Conservation (phyloP, 1,140 invertebrate species). For the Drosophila nasuta region DNA sequence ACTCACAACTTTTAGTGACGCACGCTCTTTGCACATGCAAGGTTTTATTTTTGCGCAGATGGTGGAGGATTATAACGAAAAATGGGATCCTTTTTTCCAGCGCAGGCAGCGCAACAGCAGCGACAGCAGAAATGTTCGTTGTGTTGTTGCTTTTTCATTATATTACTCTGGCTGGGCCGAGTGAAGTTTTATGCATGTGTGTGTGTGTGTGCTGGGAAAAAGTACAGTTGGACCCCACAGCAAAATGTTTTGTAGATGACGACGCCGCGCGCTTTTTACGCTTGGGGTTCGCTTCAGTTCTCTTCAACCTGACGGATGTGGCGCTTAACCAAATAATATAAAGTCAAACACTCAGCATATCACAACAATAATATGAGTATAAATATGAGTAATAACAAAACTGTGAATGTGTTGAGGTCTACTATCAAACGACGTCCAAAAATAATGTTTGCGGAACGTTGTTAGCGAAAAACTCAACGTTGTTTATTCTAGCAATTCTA, state of each 20-base stretch:
- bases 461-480: constrained; percentile 72
- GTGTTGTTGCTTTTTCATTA: constrained; percentile 33
- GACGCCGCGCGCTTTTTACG: constrained; percentile 46
- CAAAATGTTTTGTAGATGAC: constrained; percentile 34
- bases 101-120: constrained; percentile 42
- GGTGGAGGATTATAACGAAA: constrained; percentile 78
- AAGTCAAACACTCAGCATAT: constrained; percentile 19
- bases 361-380: background rate
- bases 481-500: constrained; percentile 43
- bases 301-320: constrained; percentile 21
- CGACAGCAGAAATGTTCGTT: constrained; percentile 26
- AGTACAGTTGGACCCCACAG: constrained; percentile 72
- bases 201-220: constrained; percentile 42
- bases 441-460: constrained; percentile 45
- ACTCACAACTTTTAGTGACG: constrained; percentile 37
- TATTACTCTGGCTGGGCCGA: constrained; percentile 33
- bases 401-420: constrained; percentile 62
- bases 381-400: constrained; percentile 11
- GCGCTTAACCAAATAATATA: constrained; percentile 34
- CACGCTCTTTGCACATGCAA: constrained; percentile 79
- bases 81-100: constrained; percentile 75
- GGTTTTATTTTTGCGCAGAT: constrained; percentile 82
- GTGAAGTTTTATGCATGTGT: constrained; percentile 19
- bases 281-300: constrained; percentile 45
- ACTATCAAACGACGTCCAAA: constrained; percentile 71